A percentile compares a stretch with the other conserved stretches of the same genome.
Evolutionary conservation across 2,797 vertebrate genomes (phyloP).

Genomic region (Vespertilio murinus): DNA sequence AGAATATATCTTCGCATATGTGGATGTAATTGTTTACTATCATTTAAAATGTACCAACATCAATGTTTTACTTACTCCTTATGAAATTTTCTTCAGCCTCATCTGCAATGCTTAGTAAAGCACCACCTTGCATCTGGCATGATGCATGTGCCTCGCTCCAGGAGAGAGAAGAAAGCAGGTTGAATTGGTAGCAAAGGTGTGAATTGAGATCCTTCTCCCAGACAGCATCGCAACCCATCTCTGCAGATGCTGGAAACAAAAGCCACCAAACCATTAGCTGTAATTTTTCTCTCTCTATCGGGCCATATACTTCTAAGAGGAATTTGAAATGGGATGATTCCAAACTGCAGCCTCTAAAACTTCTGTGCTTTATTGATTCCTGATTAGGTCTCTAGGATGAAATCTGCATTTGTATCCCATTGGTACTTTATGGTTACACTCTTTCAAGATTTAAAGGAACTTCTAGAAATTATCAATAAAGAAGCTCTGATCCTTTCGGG

Average conservation of each 20-base stretch:
- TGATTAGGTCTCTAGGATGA: slow-evolving; percentile 4
- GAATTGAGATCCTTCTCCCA: slow-evolving; percentile 90
- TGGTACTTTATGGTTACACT: background rate
- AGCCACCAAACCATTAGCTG: background rate
- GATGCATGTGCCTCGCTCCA: slow-evolving; percentile 91
- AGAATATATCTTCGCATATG: background rate
- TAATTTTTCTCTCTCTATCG: background rate
- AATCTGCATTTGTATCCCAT: background rate
- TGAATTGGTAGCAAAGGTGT: slow-evolving; percentile 93
- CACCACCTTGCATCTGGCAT: slow-evolving; percentile 92
- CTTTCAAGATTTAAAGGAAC: slow-evolving; percentile 22
- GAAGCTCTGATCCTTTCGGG: background rate
- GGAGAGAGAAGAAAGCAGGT: slow-evolving; percentile 89
- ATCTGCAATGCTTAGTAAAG: slow-evolving; percentile 90
- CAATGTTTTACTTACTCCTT: slow-evolving; percentile 81
- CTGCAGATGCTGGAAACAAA: slow-evolving; percentile 78
- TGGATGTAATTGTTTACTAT: background rate
- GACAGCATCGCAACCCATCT: slow-evolving; percentile 86
- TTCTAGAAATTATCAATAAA: slow-evolving; percentile 29
- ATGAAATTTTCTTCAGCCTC: slow-evolving; percentile 91
- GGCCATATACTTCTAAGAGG: background rate
- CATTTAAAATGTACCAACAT: slow-evolving; percentile 24
- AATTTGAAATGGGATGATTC: slow-evolving; percentile 2
- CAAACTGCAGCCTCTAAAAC: background rate
- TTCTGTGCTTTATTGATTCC: background rate